phyloP scores from a whole-genome alignment of 2,888 invertebrate species.

The Ormyrus pomaceus region DNA sequence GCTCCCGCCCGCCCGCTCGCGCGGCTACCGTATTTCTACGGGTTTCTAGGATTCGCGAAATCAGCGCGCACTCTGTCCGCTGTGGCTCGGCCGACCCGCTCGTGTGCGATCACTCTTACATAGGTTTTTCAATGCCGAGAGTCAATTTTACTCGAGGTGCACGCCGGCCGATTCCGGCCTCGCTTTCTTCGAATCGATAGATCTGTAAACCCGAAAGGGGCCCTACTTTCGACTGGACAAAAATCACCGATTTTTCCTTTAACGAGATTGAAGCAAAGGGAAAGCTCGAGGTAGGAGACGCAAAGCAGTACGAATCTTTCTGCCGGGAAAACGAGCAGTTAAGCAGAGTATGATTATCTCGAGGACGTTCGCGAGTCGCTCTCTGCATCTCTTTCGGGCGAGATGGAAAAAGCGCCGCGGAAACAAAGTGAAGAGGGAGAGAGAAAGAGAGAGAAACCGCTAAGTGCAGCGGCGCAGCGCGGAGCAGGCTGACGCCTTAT shows the following conservation, averaged over 20 bases:
- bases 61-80: slow-evolving; percentile 38
- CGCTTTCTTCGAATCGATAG: not conserved
- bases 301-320: not conserved
- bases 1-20: not conserved
- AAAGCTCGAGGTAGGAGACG: no score
- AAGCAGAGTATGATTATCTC: slow-evolving; percentile 10
- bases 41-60: slow-evolving; percentile 28
- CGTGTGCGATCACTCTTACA: no score
- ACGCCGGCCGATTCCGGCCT: no score
- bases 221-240: no score
- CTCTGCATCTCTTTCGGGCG: not conserved
- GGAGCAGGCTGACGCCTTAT: slow-evolving; percentile 16
- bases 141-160: no score
- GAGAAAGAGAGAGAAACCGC: not conserved
- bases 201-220: no score
- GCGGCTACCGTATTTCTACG: not conserved
- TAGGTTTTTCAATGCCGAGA: no score
- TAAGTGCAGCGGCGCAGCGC: not conserved
- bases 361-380: not conserved
- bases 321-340: not conserved
- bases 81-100: no score
- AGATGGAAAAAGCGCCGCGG: not conserved
- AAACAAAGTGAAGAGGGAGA: not conserved
- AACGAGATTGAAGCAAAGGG: slow-evolving; percentile 9
- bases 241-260: slow-evolving; percentile 1